These are phyloP conservation scores for Helicoverpa armigera DNA, from an alignment of 1,140 invertebrate species.

Conservation along the genomic window DNA sequence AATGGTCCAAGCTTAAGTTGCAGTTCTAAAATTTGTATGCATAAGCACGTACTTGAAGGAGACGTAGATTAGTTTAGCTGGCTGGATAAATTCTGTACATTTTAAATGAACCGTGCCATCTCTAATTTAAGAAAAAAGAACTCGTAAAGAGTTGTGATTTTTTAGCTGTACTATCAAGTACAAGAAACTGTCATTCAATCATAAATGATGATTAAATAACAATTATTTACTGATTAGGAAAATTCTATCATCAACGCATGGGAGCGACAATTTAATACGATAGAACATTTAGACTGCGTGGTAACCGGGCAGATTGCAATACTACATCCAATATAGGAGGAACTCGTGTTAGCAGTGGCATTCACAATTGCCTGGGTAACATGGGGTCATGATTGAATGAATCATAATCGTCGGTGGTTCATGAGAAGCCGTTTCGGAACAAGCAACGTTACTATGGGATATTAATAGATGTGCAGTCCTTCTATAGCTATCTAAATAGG, in stretches of 20 bases:
- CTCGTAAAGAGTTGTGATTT: neutral
- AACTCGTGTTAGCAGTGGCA: slow-evolving; percentile 41
- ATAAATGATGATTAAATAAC: neutral
- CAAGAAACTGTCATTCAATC: neutral
- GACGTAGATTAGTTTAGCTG: neutral
- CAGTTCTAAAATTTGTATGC: slow-evolving; percentile 5
- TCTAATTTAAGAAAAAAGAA: neutral
- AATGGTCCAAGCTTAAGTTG: neutral
- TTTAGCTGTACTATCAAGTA: neutral
- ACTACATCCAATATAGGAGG: slow-evolving; percentile 15
- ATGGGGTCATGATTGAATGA: slow-evolving; percentile 60
- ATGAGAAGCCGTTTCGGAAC: slow-evolving; percentile 45
- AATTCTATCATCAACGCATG: neutral
- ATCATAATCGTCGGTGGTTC: slow-evolving; percentile 48
- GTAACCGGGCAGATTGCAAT: slow-evolving; percentile 37
- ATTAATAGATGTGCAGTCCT: neutral
- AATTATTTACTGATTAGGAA: neutral
- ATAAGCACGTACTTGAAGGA: slow-evolving; percentile 4
- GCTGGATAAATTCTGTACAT: neutral
- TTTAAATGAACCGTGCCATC: neutral
- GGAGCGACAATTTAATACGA: slow-evolving; percentile 13
- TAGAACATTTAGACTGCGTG: slow-evolving; percentile 29
- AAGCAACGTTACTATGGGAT: slow-evolving; percentile 17
- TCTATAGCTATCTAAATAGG: slow-evolving; percentile 18
- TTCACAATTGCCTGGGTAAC: slow-evolving; percentile 57